Evolutionary conservation across 2,113 vertebrate species (phyloP).

Genomic region (Motacilla alba): DNA sequence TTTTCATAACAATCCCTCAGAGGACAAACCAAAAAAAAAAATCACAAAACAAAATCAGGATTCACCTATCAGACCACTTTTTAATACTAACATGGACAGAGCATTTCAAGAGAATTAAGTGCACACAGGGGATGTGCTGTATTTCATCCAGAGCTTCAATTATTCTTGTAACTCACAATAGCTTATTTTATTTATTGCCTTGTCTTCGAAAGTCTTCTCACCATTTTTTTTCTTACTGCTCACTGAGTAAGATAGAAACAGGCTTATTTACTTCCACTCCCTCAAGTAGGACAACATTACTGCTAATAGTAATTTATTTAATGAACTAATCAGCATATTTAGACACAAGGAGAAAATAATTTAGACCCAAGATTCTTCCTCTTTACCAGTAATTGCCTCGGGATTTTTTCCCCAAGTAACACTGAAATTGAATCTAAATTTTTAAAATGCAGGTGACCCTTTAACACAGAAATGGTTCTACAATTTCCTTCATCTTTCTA

Average conservation of each 20-base stretch:
- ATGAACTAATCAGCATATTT: neutral
- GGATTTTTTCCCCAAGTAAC: neutral
- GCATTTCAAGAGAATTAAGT: neutral
- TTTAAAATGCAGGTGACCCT: neutral
- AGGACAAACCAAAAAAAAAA: neutral
- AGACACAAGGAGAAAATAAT: conserved; percentile 1
- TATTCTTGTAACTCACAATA: neutral
- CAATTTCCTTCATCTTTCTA: neutral
- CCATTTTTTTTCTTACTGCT: neutral
- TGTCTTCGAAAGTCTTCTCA: neutral
- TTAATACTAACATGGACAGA: neutral
- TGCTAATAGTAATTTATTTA: neutral
- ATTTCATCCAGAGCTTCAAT: neutral
- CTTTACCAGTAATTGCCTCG: neutral
- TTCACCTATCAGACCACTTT: neutral
- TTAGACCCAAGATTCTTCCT: neutral
- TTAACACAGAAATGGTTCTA: neutral
- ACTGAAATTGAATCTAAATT: neutral
- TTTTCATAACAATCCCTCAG: neutral
- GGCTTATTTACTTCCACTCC: neutral
- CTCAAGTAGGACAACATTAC: neutral
- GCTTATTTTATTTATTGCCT: neutral
- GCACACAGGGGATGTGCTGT: neutral
- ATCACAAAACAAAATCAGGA: neutral
- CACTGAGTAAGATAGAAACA: neutral